Conservation (phyloP, 1,140 invertebrate genomes). For the Diachasma alloeum region DNA sequence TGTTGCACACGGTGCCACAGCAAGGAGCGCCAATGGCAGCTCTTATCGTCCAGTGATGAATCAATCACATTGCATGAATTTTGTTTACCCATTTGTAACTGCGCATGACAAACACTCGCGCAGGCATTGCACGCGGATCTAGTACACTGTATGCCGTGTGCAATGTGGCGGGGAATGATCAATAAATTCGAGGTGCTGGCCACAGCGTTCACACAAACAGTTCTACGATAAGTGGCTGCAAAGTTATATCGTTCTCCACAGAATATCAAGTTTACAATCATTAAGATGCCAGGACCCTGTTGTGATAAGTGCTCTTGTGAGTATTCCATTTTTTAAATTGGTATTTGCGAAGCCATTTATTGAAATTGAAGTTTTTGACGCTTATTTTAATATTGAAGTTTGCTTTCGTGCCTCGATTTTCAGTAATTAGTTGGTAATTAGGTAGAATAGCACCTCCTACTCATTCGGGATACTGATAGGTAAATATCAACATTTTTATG, state of each 20-base stretch:
- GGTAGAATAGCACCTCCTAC: too few relatives aligned
- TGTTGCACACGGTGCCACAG: constrained; percentile 15
- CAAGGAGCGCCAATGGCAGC: not conserved
- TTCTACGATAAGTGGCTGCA: not conserved
- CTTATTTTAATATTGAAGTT: too few relatives aligned
- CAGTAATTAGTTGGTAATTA: too few relatives aligned
- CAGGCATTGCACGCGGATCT: constrained; percentile 51
- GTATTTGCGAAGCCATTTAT: too few relatives aligned
- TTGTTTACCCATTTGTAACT: constrained; percentile 29
- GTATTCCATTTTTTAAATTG: constrained; percentile 19
- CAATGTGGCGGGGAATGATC: constrained; percentile 49
- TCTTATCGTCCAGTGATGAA: constrained; percentile 12
- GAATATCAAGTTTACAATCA: constrained; percentile 16
- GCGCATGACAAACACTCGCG: constrained; percentile 48
- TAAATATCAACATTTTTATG: too few relatives aligned
- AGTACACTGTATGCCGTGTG: constrained; percentile 29
- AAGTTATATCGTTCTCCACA: not conserved
- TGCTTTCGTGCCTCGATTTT: too few relatives aligned
- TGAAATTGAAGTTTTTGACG: too few relatives aligned
- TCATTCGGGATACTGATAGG: too few relatives aligned
- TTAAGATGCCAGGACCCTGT: constrained; percentile 54
- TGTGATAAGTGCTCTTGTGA: constrained; percentile 59
- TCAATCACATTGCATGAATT: not conserved
- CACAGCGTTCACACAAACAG: constrained; percentile 30
- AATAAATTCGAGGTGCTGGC: constrained; percentile 54